phyloP scores from a whole-genome alignment of 2,888 invertebrate genomes.

The Stenotaenia linearis region DNA sequence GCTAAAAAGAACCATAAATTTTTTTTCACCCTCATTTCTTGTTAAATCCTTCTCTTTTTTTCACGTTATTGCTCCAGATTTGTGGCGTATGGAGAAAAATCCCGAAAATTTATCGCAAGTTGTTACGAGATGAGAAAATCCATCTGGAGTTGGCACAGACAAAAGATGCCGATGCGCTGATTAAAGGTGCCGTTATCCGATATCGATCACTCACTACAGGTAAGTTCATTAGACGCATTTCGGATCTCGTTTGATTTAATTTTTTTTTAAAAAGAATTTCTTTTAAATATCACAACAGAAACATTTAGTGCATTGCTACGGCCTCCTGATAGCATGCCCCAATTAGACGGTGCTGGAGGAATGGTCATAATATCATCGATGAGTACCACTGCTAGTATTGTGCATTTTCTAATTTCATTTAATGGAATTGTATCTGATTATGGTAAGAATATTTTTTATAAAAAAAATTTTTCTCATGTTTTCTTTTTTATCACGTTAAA shows the following conservation, averaged over 20 bases:
- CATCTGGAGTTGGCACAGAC: slow-evolving; percentile 37
- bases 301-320: slow-evolving; percentile 35
- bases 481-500: neutral
- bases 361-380: slow-evolving; percentile 35
- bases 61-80: slow-evolving; percentile 45
- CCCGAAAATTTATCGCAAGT: slow-evolving; percentile 72
- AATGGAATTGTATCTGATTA: slow-evolving; percentile 30
- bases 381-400: slow-evolving; percentile 29
- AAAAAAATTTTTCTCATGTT: neutral
- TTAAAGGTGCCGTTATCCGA: slow-evolving; percentile 44
- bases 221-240: slow-evolving; percentile 26
- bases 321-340: slow-evolving; percentile 1
- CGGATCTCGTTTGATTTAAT: neutral
- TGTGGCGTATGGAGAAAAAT: slow-evolving; percentile 87
- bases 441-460: slow-evolving; percentile 22
- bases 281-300: slow-evolving; percentile 13
- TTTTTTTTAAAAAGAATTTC: neutral
- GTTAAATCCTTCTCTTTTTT: neutral
- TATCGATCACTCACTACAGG: slow-evolving; percentile 56
- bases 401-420: slow-evolving; percentile 34
- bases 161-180: slow-evolving; percentile 48
- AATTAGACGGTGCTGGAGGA: slow-evolving; percentile 29
- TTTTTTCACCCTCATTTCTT: neutral
- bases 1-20: slow-evolving; percentile 16
- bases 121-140: slow-evolving; percentile 38